Conservation (phyloP, 2,113 vertebrate species). For the Aviceda subcristata region DNA sequence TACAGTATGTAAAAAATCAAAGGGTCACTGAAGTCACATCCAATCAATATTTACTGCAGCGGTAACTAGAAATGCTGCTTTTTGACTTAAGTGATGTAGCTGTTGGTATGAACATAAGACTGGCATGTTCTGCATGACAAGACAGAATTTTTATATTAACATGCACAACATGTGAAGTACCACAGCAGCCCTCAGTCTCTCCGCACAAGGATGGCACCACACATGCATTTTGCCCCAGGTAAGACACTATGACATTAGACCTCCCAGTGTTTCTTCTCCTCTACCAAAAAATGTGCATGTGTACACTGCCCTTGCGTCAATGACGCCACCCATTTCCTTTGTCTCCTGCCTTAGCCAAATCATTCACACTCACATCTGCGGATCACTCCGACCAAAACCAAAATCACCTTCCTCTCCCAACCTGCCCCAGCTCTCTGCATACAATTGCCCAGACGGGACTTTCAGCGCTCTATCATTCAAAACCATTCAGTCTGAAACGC, state of each 20-base stretch:
- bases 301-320: neutral
- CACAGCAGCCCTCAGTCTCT: neutral
- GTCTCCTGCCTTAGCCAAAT: neutral
- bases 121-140: neutral
- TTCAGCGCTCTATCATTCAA: neutral
- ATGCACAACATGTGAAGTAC: neutral
- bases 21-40: neutral
- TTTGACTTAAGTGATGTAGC: neutral
- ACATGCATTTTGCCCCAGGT: neutral
- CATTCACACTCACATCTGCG: neutral
- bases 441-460: neutral
- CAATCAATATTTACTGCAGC: neutral
- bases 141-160: neutral
- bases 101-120: neutral
- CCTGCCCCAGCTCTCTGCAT: neutral
- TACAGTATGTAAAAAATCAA: neutral
- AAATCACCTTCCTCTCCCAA: neutral
- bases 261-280: neutral
- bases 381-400: neutral
- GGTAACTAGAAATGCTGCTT: neutral
- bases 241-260: neutral
- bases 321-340: neutral
- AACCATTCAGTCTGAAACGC: neutral
- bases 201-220: neutral
- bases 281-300: rapidly evolving